Evolutionary conservation across 1,140 invertebrate species (phyloP), one percentile per base, ranked within the genome.

Genomic region (Ditylenchus dipsaci): DNA sequence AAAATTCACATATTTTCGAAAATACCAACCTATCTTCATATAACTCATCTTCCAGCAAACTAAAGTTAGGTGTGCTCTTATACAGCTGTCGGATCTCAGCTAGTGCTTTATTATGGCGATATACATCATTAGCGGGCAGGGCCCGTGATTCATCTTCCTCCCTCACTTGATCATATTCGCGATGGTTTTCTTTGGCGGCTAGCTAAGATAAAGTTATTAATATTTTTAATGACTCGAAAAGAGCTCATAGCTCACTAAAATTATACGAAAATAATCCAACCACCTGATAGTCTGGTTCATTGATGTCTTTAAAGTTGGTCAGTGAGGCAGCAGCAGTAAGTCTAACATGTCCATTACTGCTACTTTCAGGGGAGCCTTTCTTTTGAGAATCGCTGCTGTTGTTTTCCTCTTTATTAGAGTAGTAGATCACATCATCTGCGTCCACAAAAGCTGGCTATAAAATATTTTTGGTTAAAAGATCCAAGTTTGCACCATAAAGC

Each of bases 361-460:
- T 53, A n/a, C n/a, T n/a, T n/a, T n/a, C n/a, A n/a, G n/a, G n/a
- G n/a, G 49, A 53, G 3, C 49, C 23, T 17, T 53, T 53, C 49
- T 21, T 38, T 38, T 38, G 49, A 17, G 3, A 26, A 53, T 26
- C 49, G 8, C 23, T 53, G n/a, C 49, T 21, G 49, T 17, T 53
- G 49, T 21, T 26, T 53, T 30, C 29, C 29, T 61, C 59, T 13
- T 43, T 30, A 30, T 61, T 61, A 8, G 59, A 30, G 26, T 61
- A 61, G 29, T 61, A 61, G 8, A 61, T n/a, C 38, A 61, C 59
- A 43, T 61, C 59, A 43, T 61, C 59, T 3, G 59, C 59, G 29
- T 61, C 59, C 59, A 61, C 59, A 61, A 61, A 61, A 21, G 59
- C 59, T 19, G 59, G 59, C 59, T 61, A 27, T 8, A 33, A n/a